Evolutionary conservation across 2,888 invertebrate genomes (phyloP), one percentile per base, ranked within the genome.

Genomic region (Netelia inedita): DNA sequence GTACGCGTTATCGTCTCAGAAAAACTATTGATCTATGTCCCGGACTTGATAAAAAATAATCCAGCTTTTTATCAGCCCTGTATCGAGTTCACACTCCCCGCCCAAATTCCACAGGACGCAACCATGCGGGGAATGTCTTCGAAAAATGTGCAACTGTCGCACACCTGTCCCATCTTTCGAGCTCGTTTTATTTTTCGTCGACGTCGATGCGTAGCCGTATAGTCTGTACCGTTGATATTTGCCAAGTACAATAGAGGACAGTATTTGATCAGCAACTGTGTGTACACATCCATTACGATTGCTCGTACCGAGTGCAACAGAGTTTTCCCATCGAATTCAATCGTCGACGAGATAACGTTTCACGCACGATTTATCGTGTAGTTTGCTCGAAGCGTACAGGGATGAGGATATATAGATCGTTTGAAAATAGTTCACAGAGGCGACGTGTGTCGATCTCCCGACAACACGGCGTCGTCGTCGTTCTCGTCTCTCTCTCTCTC

Each of bases 401-500:
- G 11, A 8, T 57, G n/a, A 8, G n/a, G 9, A 23, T 66, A 8
- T 21, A 55, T 14, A 41, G 23, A 55, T 65, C 35, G 61, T 57
- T 57, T 41, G n/a, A 16, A 57, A 63, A 66, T 57, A 43, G 53
- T 23, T 55, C 53, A 57, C 50, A 16, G 50, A 43, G n/a, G 16
- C 46, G 35, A 59, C 68, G 72, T 43, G 61, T 73, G 23, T 68
- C 16, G 53, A 82, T 82, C 69, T 23, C 53, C 68, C 74, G 79
- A 65, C 75, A 71, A 68, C 28, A 19, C 71, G 74, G 83, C 83
- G 79, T 65, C 80, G 57, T 14, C 50, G 76, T 72, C 66, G 71
- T 73, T 35, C 6, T 8, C 3, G 35, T 35, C 23, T n/a, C 1
- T 23, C 23, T 23, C 79, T 55, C 72, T 71, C 10, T 11, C 21